phyloP scores from a whole-genome alignment of 2,113 vertebrate genomes.

The Opisthocomus hoazin region DNA sequence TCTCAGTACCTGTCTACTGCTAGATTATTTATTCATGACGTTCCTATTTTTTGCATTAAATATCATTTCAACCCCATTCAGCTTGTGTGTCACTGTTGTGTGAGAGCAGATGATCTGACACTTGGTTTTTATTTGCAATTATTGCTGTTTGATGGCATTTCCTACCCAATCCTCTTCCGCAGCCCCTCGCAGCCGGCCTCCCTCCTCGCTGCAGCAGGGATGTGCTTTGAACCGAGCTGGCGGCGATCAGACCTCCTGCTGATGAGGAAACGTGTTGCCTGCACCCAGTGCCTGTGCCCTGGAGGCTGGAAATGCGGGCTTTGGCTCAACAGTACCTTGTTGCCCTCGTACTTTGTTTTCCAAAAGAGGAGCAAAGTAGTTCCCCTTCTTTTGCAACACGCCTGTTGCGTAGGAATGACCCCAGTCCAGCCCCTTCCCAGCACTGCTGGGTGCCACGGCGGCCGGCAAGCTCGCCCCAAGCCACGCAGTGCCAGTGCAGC shows the following conservation, averaged over 20 bases:
- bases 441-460: rapidly evolving
- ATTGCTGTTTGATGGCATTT: not conserved
- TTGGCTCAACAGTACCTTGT: not conserved
- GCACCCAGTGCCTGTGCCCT: not conserved
- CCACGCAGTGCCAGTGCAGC: rapidly evolving
- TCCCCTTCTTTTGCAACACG: not conserved
- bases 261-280: not conserved
- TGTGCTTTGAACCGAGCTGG: not conserved
- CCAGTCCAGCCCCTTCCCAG: not conserved
- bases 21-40: not conserved
- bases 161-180: not conserved
- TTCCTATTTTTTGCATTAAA: not conserved
- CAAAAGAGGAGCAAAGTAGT: not conserved
- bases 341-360: not conserved
- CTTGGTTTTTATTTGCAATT: not conserved
- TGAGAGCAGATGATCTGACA: not conserved
- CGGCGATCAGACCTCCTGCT: not conserved
- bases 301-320: not conserved
- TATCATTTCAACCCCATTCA: not conserved
- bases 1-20: not conserved
- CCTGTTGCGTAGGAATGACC: not conserved
- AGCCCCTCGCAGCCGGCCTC: not conserved
- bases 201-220: not conserved
- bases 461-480: not conserved
- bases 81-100: not conserved